Base-by-base conservation (phyloP, 2,888 invertebrate genomes). In the Drepana falcataria region DNA sequence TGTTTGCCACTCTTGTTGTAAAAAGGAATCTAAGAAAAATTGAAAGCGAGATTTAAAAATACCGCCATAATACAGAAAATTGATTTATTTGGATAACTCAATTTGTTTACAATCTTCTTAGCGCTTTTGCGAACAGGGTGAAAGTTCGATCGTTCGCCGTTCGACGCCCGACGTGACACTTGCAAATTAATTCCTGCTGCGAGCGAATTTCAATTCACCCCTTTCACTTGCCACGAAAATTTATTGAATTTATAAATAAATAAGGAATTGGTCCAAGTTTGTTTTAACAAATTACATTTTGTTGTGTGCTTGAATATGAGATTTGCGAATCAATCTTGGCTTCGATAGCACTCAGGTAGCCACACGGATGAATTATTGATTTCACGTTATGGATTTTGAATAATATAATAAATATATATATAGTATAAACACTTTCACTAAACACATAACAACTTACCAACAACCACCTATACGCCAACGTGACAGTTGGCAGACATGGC, bases 161-260 rank as follows among this genome's bases (percentile, higher is more conserved):
- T 48, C 53, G 48, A 48, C 53, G 48, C 34, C 35, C 48, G 9
- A 9, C 48, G 37, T 44, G 60, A 61, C 63, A 53, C 58, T 56
- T 61, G 54, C 52, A 51, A 63, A 63, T 65, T 63, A 65, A 57
- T 59, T 57, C 53, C 47, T 57, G 60, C 59, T 62, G 55, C 58
- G 59, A 59, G 60, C 57, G 56, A 57, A 57, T 59, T 58, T 53
- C 49, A 48, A 55, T 56, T 48, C 48, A 47, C 35, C 48, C 58
- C 55, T 52, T 53, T 53, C 52, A 49, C 47, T 35, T 35, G 41
- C 35, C 9, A 2, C 6, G 9, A 3, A 9, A 44, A 44, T 9
- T 44, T 44, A 9, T 44, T 7, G 35, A 37, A 37, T 49, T 49
- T n/a, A 3, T 37, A 37, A 37, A 37, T 40, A 48, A 9, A 2